phyloP scores from a whole-genome alignment of 2,797 vertebrate species.

The Rhynchonycteris naso region DNA sequence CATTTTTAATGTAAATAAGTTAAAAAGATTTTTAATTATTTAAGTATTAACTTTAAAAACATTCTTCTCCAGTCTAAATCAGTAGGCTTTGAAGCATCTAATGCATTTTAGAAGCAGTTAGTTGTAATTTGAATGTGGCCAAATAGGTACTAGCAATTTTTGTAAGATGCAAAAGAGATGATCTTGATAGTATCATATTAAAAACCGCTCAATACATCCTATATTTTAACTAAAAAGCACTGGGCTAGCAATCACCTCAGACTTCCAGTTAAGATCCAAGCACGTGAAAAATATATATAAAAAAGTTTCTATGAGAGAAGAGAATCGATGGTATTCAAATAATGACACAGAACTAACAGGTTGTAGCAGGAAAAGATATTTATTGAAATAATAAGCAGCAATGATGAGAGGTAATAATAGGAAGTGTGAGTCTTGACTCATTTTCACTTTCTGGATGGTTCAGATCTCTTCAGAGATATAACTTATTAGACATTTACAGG shows the following conservation, averaged over 20 bases:
- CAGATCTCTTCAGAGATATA: background rate
- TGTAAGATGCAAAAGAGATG: background rate
- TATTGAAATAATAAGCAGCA: background rate
- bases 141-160: background rate
- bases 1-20: background rate
- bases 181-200: background rate
- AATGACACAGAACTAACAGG: background rate
- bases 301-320: background rate
- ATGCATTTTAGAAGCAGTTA: background rate
- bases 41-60: background rate
- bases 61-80: background rate
- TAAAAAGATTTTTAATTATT: background rate
- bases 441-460: background rate
- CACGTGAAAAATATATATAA: background rate
- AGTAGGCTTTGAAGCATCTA: background rate
- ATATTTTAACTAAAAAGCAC: background rate
- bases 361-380: background rate
- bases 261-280: background rate
- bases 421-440: background rate
- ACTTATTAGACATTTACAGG: background rate
- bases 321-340: background rate
- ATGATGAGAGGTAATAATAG: accelerated
- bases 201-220: background rate
- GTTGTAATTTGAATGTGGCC: background rate
- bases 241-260: background rate